Conservation (phyloP, 2,113 vertebrate species). For the Malurus elegans region DNA sequence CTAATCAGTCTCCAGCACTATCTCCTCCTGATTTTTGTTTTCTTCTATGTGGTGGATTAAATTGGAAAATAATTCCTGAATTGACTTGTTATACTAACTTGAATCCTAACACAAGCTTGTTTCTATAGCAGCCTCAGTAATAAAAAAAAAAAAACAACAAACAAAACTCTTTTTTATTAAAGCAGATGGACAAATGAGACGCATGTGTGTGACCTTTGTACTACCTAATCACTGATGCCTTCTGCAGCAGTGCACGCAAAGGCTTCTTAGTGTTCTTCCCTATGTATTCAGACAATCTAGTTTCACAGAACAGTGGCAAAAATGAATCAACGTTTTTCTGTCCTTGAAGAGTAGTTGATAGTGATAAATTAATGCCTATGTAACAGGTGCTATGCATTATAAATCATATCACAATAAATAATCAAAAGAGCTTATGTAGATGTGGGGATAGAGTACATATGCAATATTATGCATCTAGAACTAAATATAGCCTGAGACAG, state of each 20-base stretch:
- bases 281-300: not conserved
- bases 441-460: not conserved
- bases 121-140: not conserved
- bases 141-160: not conserved
- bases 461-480: not conserved
- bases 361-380: constrained; percentile 12
- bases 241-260: not conserved
- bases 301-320: not conserved
- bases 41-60: not conserved
- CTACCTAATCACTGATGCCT: not conserved
- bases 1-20: not conserved
- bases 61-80: not conserved
- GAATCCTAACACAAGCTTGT: not conserved
- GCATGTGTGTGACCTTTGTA: not conserved
- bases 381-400: not conserved
- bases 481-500: not conserved
- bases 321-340: not conserved
- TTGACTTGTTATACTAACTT: not conserved
- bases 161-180: not conserved
- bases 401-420: not conserved
- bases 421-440: not conserved
- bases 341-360: not conserved
- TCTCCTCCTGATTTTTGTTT: not conserved
- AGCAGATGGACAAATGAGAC: not conserved
- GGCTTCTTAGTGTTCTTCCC: not conserved